Conservation (phyloP, 1,140 invertebrate genomes). For the Bilobella aurantiaca region DNA sequence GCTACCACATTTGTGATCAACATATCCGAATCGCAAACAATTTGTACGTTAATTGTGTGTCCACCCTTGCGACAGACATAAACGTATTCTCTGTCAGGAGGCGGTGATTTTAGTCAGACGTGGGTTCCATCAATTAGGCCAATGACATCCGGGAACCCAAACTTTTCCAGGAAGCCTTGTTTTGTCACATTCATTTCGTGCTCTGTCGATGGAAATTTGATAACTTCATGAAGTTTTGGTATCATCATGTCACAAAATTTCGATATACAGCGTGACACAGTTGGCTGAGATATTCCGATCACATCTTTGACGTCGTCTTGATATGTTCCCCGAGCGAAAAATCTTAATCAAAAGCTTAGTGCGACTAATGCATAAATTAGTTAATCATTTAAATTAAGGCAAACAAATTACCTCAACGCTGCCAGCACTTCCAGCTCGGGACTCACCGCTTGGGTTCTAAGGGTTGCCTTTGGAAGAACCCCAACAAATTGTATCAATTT, state of each 20-base stretch:
- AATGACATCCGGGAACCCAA: conserved; percentile 21
- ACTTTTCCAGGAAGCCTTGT: conserved; percentile 1
- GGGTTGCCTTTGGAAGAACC: not conserved
- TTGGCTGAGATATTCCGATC: conserved; percentile 2
- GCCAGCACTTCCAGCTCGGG: not conserved
- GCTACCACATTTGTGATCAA: conserved; percentile 39
- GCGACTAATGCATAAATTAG: not conserved
- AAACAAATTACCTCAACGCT: conserved; percentile 6
- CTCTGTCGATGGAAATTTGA: conserved; percentile 6
- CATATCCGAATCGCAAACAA: conserved; percentile 38
- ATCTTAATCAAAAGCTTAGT: not conserved
- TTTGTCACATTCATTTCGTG: conserved; percentile 2
- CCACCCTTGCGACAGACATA: conserved; percentile 22
- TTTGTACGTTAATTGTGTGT: conserved; percentile 37
- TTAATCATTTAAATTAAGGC: not conserved
- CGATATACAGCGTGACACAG: not conserved
- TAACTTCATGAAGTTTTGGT: not conserved
- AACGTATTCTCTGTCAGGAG: not conserved
- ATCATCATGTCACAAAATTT: not conserved
- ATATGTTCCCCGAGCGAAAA: not conserved
- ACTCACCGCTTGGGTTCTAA: not conserved
- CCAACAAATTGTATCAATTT: not conserved
- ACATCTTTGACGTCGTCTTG: conserved; percentile 16
- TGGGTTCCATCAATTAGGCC: conserved; percentile 37
- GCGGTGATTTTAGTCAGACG: conserved; percentile 34